Percentiles rank a stretch among this genome's conserved stretches.
These are phyloP conservation scores for Trichopria drosophilae DNA, from an alignment of 2,888 invertebrate genomes.

Conservation along the genomic window DNA sequence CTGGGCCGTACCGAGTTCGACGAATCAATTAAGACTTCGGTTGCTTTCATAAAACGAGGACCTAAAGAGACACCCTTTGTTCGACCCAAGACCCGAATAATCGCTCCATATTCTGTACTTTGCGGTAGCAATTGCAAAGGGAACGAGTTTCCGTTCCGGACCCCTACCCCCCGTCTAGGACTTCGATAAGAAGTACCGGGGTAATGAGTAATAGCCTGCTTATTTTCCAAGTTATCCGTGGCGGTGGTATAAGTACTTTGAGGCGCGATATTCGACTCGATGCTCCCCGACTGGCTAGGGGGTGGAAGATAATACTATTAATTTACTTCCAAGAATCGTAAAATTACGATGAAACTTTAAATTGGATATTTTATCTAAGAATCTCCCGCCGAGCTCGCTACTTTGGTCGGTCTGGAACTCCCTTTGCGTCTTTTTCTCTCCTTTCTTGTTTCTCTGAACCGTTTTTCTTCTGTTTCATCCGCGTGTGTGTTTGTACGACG, in stretches of 20 bases:
- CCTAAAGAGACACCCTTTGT: too few relatives aligned
- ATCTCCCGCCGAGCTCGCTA: constrained; percentile 40
- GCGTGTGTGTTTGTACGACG: too few relatives aligned
- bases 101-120: too few relatives aligned
- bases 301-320: constrained; percentile 53
- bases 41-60: constrained; percentile 26
- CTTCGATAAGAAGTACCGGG: constrained; percentile 25
- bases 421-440: too few relatives aligned
- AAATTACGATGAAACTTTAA: constrained; percentile 56
- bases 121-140: constrained; percentile 8
- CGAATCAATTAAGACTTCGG: constrained; percentile 30
- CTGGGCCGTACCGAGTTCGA: constrained; percentile 27
- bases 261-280: constrained; percentile 14
- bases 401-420: too few relatives aligned
- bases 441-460: too few relatives aligned
- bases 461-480: too few relatives aligned
- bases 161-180: constrained; percentile 2
- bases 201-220: constrained; percentile 53
- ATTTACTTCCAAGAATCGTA: constrained; percentile 56
- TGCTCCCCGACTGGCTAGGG: constrained; percentile 11
- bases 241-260: constrained; percentile 4
- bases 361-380: constrained; percentile 52
- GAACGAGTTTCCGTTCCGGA: constrained; percentile 2
- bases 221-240: constrained; percentile 48
- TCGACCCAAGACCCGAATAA: constrained; percentile 4